Conservation (phyloP, 53 echinoderm and acorn worm genomes). For the Arbacia lixula region DNA sequence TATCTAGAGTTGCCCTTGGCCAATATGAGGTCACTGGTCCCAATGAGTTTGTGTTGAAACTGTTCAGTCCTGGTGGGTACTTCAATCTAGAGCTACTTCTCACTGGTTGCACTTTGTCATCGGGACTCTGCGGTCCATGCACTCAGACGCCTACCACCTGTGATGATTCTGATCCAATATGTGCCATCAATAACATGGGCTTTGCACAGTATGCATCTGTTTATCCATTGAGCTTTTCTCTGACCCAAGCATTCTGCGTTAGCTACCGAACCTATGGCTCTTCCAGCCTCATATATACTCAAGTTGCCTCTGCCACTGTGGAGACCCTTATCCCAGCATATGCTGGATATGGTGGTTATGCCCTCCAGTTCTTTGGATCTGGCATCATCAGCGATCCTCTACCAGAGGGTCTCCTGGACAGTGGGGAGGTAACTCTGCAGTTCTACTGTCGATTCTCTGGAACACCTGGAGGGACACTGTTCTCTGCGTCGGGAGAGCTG, state of each 20-base stretch:
- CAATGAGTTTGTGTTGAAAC: constrained; percentile 55
- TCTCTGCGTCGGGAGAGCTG: constrained; percentile 59
- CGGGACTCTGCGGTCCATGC: constrained; percentile 87
- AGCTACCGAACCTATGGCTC: constrained; percentile 45
- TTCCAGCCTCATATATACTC: constrained; percentile 62
- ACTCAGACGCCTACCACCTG: neutral
- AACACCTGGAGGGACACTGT: constrained; percentile 67
- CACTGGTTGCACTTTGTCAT: constrained; percentile 44
- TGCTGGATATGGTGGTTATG: constrained; percentile 68
- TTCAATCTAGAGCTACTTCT: constrained; percentile 71
- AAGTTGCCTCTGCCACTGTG: constrained; percentile 25
- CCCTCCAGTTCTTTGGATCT: constrained; percentile 70
- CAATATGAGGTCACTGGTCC: constrained; percentile 75
- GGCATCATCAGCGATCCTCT: constrained; percentile 71
- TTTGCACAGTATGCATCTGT: constrained; percentile 61
- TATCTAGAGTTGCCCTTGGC: constrained; percentile 58
- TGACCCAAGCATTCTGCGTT: constrained; percentile 61
- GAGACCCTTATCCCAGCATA: constrained; percentile 41
- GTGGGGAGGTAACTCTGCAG: constrained; percentile 66
- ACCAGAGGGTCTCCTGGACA: constrained; percentile 19
- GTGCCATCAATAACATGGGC: constrained; percentile 69
- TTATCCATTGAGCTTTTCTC: constrained; percentile 60
- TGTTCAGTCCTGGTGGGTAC: constrained; percentile 70
- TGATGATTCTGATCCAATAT: constrained; percentile 62
- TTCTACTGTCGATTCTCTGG: constrained; percentile 67